phyloP scores from a whole-genome alignment of 2,797 vertebrate species.

The Propithecus perrieri region DNA sequence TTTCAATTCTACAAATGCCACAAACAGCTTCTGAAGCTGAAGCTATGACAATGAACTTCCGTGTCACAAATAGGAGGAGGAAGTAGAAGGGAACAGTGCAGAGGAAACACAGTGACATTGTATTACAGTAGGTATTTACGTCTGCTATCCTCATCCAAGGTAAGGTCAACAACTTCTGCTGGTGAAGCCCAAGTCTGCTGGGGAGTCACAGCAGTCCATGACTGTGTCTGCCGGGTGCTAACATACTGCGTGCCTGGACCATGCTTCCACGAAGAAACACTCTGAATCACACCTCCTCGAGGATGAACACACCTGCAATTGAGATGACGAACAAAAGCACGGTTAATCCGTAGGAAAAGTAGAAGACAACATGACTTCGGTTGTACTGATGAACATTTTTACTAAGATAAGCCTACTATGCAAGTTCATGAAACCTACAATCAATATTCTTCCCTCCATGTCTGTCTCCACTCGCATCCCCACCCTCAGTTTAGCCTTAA shows the following conservation, averaged over 20 bases:
- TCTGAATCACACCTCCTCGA: slow-evolving; percentile 97
- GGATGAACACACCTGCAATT: slow-evolving; percentile 91
- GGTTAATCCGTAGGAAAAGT: not conserved
- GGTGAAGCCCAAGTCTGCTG: slow-evolving; percentile 95
- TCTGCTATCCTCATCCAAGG: slow-evolving; percentile 95
- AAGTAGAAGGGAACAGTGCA: slow-evolving; percentile 69
- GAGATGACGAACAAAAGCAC: not conserved
- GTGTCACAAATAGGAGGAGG: slow-evolving; percentile 78
- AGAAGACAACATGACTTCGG: not conserved
- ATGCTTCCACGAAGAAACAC: slow-evolving; percentile 95
- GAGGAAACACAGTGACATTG: slow-evolving; percentile 81
- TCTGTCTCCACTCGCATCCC: not conserved
- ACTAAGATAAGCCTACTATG: not conserved
- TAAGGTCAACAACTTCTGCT: slow-evolving; percentile 97
- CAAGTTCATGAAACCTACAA: not conserved
- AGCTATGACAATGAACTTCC: slow-evolving; percentile 78
- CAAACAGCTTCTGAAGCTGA: slow-evolving; percentile 81
- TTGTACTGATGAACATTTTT: not conserved
- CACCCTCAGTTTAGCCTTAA: not conserved
- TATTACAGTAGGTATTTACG: slow-evolving; percentile 96
- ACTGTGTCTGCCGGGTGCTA: slow-evolving; percentile 88
- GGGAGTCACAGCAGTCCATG: slow-evolving; percentile 94
- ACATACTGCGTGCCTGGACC: slow-evolving; percentile 88
- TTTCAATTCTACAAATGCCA: slow-evolving; percentile 79
- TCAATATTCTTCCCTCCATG: not conserved